These are phyloP conservation scores for Allophyes oxyacanthae DNA, from an alignment of 2,888 invertebrate genomes.

Conservation along the genomic window DNA sequence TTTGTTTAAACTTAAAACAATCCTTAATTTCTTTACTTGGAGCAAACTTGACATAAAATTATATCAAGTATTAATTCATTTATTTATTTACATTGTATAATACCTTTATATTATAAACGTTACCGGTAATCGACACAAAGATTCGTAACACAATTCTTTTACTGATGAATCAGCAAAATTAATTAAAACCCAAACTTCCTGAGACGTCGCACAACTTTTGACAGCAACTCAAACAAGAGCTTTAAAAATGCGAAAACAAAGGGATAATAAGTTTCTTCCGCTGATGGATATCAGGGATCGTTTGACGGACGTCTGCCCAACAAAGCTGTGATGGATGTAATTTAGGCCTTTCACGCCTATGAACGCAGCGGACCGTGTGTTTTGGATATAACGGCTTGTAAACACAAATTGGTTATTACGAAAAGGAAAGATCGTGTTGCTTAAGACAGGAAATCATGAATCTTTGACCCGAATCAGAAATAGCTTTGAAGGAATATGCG, in stretches of 20 bases:
- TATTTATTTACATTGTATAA: too few relatives aligned
- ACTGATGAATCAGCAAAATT: constrained; percentile 10
- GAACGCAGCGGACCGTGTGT: constrained; percentile 62
- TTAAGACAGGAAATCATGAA: constrained; percentile 49
- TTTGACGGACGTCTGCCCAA: constrained; percentile 56
- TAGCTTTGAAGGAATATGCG: constrained; percentile 19
- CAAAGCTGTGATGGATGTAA: constrained; percentile 64
- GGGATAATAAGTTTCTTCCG: constrained; percentile 72
- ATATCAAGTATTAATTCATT: too few relatives aligned
- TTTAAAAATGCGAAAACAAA: constrained; percentile 62
- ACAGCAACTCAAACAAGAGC: constrained; percentile 29
- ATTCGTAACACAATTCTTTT: neutral
- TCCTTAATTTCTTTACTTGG: too few relatives aligned
- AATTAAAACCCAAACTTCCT: constrained; percentile 22
- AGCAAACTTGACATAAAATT: too few relatives aligned
- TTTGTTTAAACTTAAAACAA: too few relatives aligned
- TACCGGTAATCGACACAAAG: neutral
- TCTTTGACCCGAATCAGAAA: constrained; percentile 45
- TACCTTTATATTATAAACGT: too few relatives aligned
- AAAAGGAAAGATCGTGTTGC: constrained; percentile 55
- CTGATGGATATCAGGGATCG: constrained; percentile 64
- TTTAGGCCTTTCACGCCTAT: constrained; percentile 64
- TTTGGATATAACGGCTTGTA: constrained; percentile 66
- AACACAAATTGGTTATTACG: constrained; percentile 71
- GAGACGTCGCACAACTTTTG: constrained; percentile 8